Base-by-base conservation (phyloP, 2,888 invertebrate genomes). In the Calliphora vomitoria region DNA sequence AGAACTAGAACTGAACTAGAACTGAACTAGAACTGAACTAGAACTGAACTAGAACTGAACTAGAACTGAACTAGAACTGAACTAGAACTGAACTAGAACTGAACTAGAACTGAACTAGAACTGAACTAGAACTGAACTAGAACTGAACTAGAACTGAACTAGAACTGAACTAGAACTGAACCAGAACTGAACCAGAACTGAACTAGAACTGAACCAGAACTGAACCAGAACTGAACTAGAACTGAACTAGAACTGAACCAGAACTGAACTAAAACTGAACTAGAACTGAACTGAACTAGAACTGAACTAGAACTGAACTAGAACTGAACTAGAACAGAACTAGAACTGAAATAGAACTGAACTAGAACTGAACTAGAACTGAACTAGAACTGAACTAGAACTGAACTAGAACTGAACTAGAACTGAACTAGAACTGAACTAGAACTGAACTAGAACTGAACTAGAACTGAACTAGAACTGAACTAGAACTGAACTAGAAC, bases 1-100 rank as follows among this genome's bases (percentile, higher is more conserved):
- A 53, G 53, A 53, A 53, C 53, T 53, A 53, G 53, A 53, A 53
- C 53, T 53, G 53, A 53, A 53, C 53, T 53, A 53, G 53, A 53
- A 53, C 53, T 53, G 53, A 53, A 53, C 53, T 53, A 53, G 53
- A 53, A 53, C 53, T 53, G 53, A 53, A 53, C 53, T 53, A 53
- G 53, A 53, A 53, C 53, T 53, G 53, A 53, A 53, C 53, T 53
- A 53, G 53, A 53, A 53, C 53, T 53, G 53, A 53, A 53, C 53
- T 53, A 53, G 53, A 53, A 53, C 53, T 53, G 53, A 53, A 53
- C 53, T 53, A n/a, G 53, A 53, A 53, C 53, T 53, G 53, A 53
- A 53, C 53, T 53, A 53, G n/a, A 53, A 53, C 53, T 53, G 53
- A 53, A 53, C 53, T 53, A 53, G 53, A 53, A 53, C 53, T 53